Percentiles rank a stretch among this genome's conserved stretches.
phyloP scores from a whole-genome alignment of 2,797 vertebrate species.

The Chromis chromis region DNA sequence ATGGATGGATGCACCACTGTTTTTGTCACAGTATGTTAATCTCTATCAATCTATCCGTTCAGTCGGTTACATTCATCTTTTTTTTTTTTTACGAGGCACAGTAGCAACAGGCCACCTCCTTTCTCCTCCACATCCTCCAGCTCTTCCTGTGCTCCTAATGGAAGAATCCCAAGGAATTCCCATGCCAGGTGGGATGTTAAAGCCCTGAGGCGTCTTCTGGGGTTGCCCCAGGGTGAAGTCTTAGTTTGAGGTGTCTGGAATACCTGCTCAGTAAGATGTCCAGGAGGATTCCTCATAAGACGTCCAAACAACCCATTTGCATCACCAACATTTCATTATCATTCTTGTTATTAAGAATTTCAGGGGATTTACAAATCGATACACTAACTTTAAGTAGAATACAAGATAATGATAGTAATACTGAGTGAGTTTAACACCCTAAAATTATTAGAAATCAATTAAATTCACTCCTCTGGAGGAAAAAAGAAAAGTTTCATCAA shows the following conservation, averaged over 20 bases:
- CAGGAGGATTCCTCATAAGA: constrained; percentile 11
- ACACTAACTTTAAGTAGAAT: neutral
- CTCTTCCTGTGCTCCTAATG: constrained; percentile 22
- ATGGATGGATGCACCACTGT: no score
- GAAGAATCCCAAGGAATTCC: constrained; percentile 31
- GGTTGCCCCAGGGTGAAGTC: constrained; percentile 19
- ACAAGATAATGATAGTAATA: no score
- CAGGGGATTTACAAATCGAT: neutral
- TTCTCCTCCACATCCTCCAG: constrained; percentile 3
- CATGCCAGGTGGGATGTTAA: constrained; percentile 40
- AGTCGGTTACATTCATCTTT: constrained; percentile 7
- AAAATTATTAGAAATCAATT: neutral
- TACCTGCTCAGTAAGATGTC: constrained; percentile 14
- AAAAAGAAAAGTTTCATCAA: neutral
- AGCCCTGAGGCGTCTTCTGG: constrained; percentile 35
- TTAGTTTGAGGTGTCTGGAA: constrained; percentile 23
- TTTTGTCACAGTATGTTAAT: no score
- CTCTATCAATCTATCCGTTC: neutral
- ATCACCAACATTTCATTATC: neutral
- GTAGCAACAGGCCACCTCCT: constrained; percentile 4
- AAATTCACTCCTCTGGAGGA: neutral
- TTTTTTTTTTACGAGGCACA: neutral
- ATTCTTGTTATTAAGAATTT: neutral
- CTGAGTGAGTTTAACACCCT: neutral
- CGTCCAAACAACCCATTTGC: neutral